phyloP scores from a whole-genome alignment of 2,113 vertebrate genomes.

The Gymnogyps californianus region DNA sequence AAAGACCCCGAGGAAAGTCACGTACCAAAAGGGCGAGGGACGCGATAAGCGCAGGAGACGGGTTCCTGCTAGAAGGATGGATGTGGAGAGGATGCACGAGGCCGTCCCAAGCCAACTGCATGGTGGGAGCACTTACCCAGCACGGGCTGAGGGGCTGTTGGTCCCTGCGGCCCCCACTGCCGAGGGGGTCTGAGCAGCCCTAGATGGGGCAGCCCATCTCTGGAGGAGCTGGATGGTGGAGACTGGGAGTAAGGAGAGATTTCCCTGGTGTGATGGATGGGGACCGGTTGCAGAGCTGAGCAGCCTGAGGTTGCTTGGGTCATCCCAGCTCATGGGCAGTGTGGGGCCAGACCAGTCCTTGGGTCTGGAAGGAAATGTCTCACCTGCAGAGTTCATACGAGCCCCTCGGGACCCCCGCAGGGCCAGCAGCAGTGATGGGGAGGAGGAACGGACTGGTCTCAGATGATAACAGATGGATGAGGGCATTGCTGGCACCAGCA shows the following conservation, averaged over 20 bases:
- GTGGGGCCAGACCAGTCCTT: neutral
- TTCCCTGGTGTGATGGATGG: neutral
- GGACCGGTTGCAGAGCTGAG: neutral
- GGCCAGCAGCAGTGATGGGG: neutral
- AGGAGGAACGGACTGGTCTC: neutral
- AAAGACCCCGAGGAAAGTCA: neutral
- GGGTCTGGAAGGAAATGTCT: neutral
- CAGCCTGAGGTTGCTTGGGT: neutral
- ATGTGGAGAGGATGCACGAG: fast-evolving
- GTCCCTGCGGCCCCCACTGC: neutral
- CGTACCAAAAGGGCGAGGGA: neutral
- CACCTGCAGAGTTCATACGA: fast-evolving
- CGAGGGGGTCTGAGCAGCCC: neutral
- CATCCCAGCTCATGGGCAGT: neutral
- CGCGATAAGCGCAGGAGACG: fast-evolving
- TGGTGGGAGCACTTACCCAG: neutral
- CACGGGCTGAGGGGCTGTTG: fast-evolving
- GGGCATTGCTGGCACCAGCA: neutral
- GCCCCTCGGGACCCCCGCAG: neutral
- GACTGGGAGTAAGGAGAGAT: neutral
- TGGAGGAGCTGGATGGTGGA: neutral
- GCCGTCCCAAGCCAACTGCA: fast-evolving
- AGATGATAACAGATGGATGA: neutral
- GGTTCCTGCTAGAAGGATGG: neutral
- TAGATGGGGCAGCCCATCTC: neutral